Base-by-base conservation (phyloP, 2,888 invertebrate species). In the Hyposoter didymator region DNA sequence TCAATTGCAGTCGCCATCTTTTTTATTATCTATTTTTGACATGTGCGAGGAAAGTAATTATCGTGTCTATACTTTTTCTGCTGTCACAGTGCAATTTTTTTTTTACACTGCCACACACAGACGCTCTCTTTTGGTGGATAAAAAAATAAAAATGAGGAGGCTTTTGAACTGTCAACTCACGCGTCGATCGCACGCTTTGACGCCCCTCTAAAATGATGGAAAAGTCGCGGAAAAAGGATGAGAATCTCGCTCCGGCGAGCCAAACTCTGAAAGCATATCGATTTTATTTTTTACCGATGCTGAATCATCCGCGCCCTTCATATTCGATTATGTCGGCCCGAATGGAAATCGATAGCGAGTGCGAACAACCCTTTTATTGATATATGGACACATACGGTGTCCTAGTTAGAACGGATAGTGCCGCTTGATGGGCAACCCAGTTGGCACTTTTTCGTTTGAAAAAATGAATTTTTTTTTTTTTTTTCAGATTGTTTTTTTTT, bases 281-380 rank as follows among this genome's bases (percentile, higher is more conserved):
- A 74, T 78, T 59, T 75, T 69, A 32, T 78, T 45, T 78, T 45
- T 74, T 35, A 19, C 62, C 69, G 80, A 75, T 64, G 66, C 55
- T 39, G 66, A 84, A 84, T 80, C 80, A 49, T 64, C 62, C 35
- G 35, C 35, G 45, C 35, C 80, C 80, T 74, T 67, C 47, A 32
- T 28, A 45, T 55, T 66, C 80, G 79, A 84, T 84, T 80, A 80
- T 75, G 59, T 69, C 69, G 28, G 52, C 55, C 49, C 75, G 64
- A 80, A 47, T 62, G 59, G 64, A 76, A 64, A 80, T 84, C 84
- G 80, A 84, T 84, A 75, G 64, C 45, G 67, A 43, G 49, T 76
- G 14, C 67, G 28, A 55, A 35, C 35, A 32, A 43, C 45, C 55
- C 73, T 39, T 35, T 12, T 55, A 45, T 62, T 32, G 22, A n/a